Evolutionary conservation across 2,797 vertebrate species (phyloP), one percentile per base, ranked within the genome.

Genomic region (Gadopsis bispinosus): DNA sequence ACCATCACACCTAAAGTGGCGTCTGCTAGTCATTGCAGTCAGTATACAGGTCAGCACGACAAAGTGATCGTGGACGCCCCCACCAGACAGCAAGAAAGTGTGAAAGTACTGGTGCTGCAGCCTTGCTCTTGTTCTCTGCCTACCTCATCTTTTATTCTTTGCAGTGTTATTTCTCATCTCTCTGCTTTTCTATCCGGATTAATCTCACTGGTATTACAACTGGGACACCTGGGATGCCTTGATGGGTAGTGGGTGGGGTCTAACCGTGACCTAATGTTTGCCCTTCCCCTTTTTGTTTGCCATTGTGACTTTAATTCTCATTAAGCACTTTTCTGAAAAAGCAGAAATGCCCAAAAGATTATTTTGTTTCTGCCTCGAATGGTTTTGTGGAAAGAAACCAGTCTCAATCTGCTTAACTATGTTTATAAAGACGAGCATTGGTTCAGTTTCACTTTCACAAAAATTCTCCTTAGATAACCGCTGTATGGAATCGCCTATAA

Each of bases 31-130:
- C 35, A 14, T 13, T 63, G 66, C 66, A 41, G 43, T 64, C 43
- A 60, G 31, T 56, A 8, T 16, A 14, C 53, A 66, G 64, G 56
- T 60, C 41, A 69, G 78, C 39, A 55, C 11, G 47, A 51, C 7
- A 39, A 66, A 61, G 59, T 20, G 4, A 70, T 75, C 12, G 41
- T 48, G 35, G 56, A 31, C 12, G 33, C 29, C 22, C 29, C 22
- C 55, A 61, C 39, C 39, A 61, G 47, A 37, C 51, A 33, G 39
- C 19, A 50, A 55, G 51, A 5, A 80, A 5, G 62, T 77, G 81
- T 83, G 69, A 66, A 70, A 59, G 63, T n/a, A 45, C 19, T 8
- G 10, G 45, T n/a, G 51, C 74, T 79, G 71, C 63, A 73, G 74
- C 43, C 19, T 51, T 35, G 20, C 31, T 66, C 39, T 39, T 39